Evolutionary conservation across 1,140 invertebrate genomes (phyloP), one percentile per base, ranked within the genome.

Genomic region (Drosophila arawakana): DNA sequence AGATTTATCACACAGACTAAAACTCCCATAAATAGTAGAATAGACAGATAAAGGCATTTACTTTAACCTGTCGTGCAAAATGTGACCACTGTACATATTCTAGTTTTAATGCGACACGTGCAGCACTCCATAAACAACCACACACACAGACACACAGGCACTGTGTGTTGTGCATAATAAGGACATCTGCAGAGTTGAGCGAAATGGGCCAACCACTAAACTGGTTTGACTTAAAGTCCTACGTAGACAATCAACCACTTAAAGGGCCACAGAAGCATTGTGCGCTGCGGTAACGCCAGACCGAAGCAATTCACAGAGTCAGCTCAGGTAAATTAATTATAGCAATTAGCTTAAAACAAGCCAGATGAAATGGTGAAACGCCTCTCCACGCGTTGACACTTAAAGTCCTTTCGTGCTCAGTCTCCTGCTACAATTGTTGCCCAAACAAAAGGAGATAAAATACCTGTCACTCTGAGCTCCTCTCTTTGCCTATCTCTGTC

Each of bases 241-340:
- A 13, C 25, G 34, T 37, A 52, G 35, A 55, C 46, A 34, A 50
- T 39, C 30, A 37, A 18, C n/a, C 35, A 43, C 57, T n/a, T 39
- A 55, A 39, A 75, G 67, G 62, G 63, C 66, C 54, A 74, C 67
- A 58, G 30, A 44, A 41, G 52, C 46, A 73, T 34, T 34, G 47
- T 63, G 4, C 15, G 13, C 25, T 55, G 59, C 54, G 58, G 49
- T 46, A 46, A 62, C 18, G 35, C 21, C 60, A 21, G 35, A 62
- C 37, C 60, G 55, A 70, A 59, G 59, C 68, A 78, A 70, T 70
- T 78, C 68, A 67, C 74, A 66, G 73, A 76, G 80, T 82, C 76
- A 88, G 77, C 83, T 77, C 47, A 63, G 63, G 41, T 50, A 75
- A 88, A 88, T 88, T 88, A 89, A 88, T 88, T 83, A 83, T 55